Percentiles rank a stretch among this genome's conserved stretches.
phyloP scores from a whole-genome alignment of 2,888 invertebrate species.

The Netelia melanura region DNA sequence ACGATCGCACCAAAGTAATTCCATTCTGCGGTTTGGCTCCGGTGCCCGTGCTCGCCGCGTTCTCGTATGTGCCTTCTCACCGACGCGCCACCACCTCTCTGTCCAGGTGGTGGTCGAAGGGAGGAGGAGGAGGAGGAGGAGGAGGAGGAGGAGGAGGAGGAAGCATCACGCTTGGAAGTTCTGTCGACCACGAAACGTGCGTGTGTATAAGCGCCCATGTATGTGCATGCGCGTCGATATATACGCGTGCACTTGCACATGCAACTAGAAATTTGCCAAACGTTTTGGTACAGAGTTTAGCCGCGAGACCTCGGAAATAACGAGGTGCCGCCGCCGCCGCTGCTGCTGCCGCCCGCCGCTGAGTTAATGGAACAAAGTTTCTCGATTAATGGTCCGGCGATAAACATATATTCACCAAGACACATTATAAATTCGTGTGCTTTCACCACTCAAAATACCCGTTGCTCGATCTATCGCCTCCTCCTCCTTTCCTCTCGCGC shows the following conservation, averaged over 20 bases:
- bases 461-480: background rate
- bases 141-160: no score
- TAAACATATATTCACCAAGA: constrained; percentile 45
- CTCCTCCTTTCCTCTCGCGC: no score
- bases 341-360: constrained; percentile 23
- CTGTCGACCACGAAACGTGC: constrained; percentile 53
- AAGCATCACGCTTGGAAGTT: constrained; percentile 54
- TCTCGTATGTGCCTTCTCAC: constrained; percentile 37
- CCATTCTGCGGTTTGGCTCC: constrained; percentile 81
- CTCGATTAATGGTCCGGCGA: constrained; percentile 46
- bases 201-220: constrained; percentile 27
- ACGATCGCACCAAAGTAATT: constrained; percentile 82
- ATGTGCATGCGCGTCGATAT: constrained; percentile 31
- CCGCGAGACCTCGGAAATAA: constrained; percentile 54
- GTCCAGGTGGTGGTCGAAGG: constrained; percentile 34
- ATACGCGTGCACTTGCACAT: background rate
- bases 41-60: constrained; percentile 72
- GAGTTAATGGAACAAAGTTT: constrained; percentile 54
- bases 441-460: constrained; percentile 13
- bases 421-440: constrained; percentile 44
- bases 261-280: constrained; percentile 61
- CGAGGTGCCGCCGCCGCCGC: constrained; percentile 36
- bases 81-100: constrained; percentile 47
- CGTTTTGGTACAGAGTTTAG: constrained; percentile 47
- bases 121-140: constrained; percentile 20